Percentiles rank a stretch among this genome's conserved stretches.
Evolutionary conservation across 2,797 vertebrate genomes (phyloP).

Genomic region (Cirrhinus mrigala): DNA sequence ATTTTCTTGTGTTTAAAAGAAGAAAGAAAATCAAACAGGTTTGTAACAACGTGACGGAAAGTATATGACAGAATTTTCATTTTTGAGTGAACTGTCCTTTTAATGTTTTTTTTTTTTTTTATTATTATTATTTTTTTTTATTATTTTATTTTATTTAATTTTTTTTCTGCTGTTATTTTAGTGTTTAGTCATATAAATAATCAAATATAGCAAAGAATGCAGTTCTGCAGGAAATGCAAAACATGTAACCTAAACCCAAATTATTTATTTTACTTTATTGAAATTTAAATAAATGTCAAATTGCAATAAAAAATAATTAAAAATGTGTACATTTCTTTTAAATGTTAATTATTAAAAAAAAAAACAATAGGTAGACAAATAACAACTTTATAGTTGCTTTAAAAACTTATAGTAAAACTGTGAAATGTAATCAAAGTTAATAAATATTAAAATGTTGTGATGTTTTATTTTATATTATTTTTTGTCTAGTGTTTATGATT

Average conservation of each 20-base stretch:
- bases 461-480: no score
- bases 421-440: background rate
- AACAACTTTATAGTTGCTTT: background rate
- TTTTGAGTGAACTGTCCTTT: background rate
- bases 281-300: background rate
- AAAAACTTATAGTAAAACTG: background rate
- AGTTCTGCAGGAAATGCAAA: background rate
- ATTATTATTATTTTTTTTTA: background rate
- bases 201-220: background rate
- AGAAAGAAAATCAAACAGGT: background rate
- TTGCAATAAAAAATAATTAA: background rate
- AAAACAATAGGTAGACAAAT: background rate
- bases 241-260: background rate
- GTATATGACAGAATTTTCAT: background rate
- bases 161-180: background rate
- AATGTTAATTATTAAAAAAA: background rate
- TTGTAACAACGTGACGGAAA: background rate
- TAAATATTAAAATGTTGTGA: background rate
- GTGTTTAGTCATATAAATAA: background rate
- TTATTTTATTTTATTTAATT: rapidly evolving
- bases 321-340: background rate
- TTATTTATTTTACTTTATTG: background rate
- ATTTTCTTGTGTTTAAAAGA: background rate
- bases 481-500: no score
- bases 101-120: background rate